These are phyloP conservation scores for Phataginus tricuspis DNA, from an alignment of 2,797 vertebrate species.

Conservation along the genomic window DNA sequence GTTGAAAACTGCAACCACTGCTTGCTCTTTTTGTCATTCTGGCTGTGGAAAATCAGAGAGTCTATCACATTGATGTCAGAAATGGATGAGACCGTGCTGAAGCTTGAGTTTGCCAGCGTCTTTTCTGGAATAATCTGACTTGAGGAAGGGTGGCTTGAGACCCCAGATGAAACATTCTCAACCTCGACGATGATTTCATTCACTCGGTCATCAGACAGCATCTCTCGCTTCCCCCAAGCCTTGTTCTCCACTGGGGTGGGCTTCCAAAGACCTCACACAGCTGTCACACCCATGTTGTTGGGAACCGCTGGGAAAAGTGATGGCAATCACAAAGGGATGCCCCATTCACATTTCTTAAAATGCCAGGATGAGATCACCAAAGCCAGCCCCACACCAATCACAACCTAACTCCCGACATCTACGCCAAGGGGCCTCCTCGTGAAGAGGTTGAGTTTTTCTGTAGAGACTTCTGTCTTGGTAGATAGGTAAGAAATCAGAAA, in stretches of 20 bases:
- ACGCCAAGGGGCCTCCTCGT: background rate
- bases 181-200: conserved; percentile 61
- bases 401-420: background rate
- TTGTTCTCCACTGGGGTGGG: background rate
- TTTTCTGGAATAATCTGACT: background rate
- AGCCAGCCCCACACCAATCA: background rate
- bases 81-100: background rate
- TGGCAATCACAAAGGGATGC: background rate
- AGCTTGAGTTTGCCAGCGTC: background rate
- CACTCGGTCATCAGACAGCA: conserved; percentile 11
- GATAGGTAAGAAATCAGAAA: conserved; percentile 56
- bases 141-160: background rate
- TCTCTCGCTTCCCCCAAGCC: background rate
- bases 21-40: background rate
- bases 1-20: background rate
- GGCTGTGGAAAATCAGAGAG: background rate
- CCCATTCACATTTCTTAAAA: background rate
- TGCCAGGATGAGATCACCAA: background rate
- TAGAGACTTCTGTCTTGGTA: conserved; percentile 30
- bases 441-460: background rate
- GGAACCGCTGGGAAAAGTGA: background rate
- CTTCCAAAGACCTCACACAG: background rate
- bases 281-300: background rate
- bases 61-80: background rate
- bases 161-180: background rate